A percentile compares a stretch with the other conserved stretches of the same genome.
Evolutionary conservation across 1,140 invertebrate species (phyloP).

Genomic region (Euglossa dilemma): DNA sequence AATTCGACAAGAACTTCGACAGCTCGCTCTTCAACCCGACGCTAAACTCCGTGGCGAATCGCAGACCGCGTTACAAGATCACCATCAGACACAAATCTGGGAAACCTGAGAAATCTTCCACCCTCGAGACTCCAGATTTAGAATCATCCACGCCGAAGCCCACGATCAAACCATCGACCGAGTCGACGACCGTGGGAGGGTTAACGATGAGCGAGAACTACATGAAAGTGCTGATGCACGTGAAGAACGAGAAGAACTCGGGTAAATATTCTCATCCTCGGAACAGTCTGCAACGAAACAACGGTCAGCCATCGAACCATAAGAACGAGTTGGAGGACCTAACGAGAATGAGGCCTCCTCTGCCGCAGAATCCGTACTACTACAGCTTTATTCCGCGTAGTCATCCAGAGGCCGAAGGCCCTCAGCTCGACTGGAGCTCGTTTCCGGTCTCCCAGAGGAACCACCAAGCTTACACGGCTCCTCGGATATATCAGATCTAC

Average conservation of each 20-base stretch:
- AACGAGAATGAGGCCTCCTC: constrained; percentile 51
- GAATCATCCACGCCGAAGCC: not conserved
- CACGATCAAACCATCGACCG: not conserved
- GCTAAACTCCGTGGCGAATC: not conserved
- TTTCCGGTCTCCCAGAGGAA: not conserved
- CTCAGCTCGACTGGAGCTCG: not conserved
- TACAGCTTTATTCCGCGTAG: not conserved
- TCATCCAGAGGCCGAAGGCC: not conserved
- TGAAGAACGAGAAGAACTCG: constrained; percentile 29
- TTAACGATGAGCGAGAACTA: constrained; percentile 26
- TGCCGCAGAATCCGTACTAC: not conserved
- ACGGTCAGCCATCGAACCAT: not conserved
- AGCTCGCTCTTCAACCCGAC: not conserved
- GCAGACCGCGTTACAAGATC: constrained; percentile 51
- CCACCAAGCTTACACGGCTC: not conserved
- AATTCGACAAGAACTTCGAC: not conserved
- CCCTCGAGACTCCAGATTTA: not conserved
- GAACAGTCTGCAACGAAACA: not conserved
- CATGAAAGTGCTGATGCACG: constrained; percentile 48
- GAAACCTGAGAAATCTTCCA: not conserved
- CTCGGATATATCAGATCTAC: not conserved
- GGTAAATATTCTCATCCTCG: not conserved
- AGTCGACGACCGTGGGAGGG: not conserved
- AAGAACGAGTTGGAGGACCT: constrained; percentile 26
- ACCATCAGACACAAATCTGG: constrained; percentile 27